Conservation (phyloP, 2,797 vertebrate species). For the Bovichtus diacanthus region DNA sequence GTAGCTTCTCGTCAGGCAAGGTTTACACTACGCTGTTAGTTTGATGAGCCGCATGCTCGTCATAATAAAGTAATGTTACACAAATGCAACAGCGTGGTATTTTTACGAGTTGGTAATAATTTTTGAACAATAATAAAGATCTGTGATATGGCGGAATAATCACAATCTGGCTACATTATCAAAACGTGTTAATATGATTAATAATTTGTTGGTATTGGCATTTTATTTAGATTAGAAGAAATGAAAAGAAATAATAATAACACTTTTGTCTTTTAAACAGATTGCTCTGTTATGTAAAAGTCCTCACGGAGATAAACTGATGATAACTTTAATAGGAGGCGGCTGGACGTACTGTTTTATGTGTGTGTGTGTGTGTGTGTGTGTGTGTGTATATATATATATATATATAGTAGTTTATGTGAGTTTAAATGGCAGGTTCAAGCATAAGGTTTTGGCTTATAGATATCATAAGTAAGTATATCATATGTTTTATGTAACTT, state of each 20-base stretch:
- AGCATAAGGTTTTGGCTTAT: neutral
- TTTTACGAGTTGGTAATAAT: too few relatives aligned
- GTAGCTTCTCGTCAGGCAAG: neutral
- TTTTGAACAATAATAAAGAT: neutral
- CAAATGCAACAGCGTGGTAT: neutral
- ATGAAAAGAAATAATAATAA: neutral
- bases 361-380: too few relatives aligned
- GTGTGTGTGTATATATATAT: neutral
- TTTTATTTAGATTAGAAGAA: neutral
- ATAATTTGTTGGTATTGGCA: neutral
- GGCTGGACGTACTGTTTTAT: neutral
- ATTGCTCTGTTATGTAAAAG: too few relatives aligned
- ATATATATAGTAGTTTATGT: constrained; percentile 2
- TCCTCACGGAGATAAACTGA: neutral
- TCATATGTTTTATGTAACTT: neutral
- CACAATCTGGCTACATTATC: neutral
- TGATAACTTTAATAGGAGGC: neutral
- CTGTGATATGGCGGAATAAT: neutral
- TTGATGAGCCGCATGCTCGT: neutral
- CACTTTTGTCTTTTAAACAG: too few relatives aligned
- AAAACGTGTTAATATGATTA: neutral
- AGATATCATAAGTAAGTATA: too few relatives aligned
- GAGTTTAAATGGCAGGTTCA: neutral
- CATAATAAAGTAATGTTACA: neutral
- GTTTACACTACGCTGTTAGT: neutral